Percentiles rank a stretch among this genome's conserved stretches.
Evolutionary conservation across 2,113 vertebrate species (phyloP).

Genomic region (Xiphophorus couchianus): DNA sequence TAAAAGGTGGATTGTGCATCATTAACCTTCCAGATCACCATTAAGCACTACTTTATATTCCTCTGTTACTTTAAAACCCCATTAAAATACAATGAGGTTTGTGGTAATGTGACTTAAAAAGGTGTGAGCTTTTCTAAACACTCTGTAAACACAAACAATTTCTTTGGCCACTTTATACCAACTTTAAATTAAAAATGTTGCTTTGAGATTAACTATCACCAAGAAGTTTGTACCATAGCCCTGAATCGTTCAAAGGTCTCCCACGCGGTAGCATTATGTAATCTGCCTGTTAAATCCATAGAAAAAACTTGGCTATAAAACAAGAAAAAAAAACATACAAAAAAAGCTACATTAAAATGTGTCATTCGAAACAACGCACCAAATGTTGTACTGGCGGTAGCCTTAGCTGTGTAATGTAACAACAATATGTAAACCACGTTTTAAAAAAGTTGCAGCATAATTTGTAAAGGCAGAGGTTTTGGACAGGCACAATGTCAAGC

Average conservation of each 20-base stretch:
- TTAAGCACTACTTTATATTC: background rate
- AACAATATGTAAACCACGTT: background rate
- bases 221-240: background rate
- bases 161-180: background rate
- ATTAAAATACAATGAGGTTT: background rate
- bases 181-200: too few relatives aligned
- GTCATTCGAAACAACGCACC: too few relatives aligned
- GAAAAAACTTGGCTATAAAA: background rate
- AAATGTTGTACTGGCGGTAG: background rate
- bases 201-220: background rate
- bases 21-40: background rate
- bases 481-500: background rate
- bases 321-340: too few relatives aligned
- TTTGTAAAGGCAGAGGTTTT: too few relatives aligned
- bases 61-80: background rate
- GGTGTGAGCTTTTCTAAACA: too few relatives aligned
- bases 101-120: background rate
- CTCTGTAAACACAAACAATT: background rate
- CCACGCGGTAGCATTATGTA: conserved; percentile 15
- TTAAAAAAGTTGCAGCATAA: background rate
- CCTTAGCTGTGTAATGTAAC: background rate
- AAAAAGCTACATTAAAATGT: background rate
- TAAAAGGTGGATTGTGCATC: background rate
- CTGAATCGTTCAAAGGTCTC: conserved; percentile 29
- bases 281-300: background rate